Conservation (phyloP, 2,113 vertebrate species). For the Dissostichus mawsoni region DNA sequence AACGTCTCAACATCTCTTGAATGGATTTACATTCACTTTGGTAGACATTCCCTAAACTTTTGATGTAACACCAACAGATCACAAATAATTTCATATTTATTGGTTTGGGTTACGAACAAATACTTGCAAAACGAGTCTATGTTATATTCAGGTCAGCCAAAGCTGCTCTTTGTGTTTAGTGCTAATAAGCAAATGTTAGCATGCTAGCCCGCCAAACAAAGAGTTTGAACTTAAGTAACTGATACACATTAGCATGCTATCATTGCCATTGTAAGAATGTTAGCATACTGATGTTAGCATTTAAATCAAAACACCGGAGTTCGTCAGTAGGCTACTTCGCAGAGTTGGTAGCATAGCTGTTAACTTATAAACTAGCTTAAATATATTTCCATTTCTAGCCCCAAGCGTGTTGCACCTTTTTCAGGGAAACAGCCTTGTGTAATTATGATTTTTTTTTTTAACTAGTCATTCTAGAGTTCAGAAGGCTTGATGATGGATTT, state of each 20-base stretch:
- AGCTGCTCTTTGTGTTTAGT: neutral
- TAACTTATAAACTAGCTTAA: too few species aligned
- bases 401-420: neutral
- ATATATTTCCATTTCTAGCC: neutral
- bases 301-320: too few species aligned
- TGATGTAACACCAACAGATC: too few species aligned
- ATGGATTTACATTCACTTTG: neutral
- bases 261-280: too few species aligned
- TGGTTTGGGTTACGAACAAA: neutral
- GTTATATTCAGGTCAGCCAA: too few species aligned
- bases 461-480: neutral
- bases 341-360: too few species aligned
- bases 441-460: too few species aligned
- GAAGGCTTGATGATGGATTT: slow-evolving; percentile 11
- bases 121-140: neutral
- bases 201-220: neutral
- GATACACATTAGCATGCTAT: too few species aligned
- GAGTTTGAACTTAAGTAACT: too few species aligned
- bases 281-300: too few species aligned
- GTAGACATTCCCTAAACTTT: neutral
- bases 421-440: neutral
- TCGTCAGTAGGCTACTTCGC: too few species aligned
- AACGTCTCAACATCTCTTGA: neutral
- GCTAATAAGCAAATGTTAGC: neutral
- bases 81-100: too few species aligned